Conservation (phyloP, 2,797 vertebrate species). For the Galago senegalensis region DNA sequence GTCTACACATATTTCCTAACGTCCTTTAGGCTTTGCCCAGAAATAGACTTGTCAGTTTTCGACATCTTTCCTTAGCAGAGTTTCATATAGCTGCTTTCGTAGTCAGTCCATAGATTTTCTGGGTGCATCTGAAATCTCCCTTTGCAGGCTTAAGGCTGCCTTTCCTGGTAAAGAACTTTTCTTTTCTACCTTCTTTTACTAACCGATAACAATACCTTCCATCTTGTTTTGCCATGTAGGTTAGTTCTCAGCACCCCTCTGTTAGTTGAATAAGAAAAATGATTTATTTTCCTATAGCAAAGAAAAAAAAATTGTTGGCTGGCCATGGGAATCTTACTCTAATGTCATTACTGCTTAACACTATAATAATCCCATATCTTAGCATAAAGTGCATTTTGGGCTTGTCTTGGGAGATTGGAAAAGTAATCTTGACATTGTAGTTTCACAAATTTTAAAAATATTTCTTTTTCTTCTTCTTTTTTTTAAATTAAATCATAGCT, state of each 20-base stretch:
- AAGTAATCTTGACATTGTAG: slow-evolving; percentile 40
- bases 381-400: slow-evolving; percentile 64
- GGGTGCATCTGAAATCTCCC: neutral
- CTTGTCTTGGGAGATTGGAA: slow-evolving; percentile 68
- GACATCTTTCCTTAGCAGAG: neutral
- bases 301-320: neutral
- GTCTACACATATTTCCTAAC: neutral
- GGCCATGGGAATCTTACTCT: neutral
- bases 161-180: neutral
- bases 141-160: neutral
- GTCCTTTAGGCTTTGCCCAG: neutral
- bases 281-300: slow-evolving; percentile 47
- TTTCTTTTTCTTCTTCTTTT: slow-evolving; percentile 29
- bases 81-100: neutral
- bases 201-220: neutral
- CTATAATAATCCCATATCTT: slow-evolving; percentile 36
- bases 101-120: neutral
- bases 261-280: slow-evolving; percentile 47
- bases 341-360: slow-evolving; percentile 37
- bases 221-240: neutral
- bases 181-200: neutral
- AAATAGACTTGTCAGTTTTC: neutral
- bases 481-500: too few species aligned
- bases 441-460: slow-evolving; percentile 44
- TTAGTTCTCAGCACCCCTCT: neutral